phyloP scores from a whole-genome alignment of 1,140 invertebrate genomes.

The Caerostris darwini region DNA sequence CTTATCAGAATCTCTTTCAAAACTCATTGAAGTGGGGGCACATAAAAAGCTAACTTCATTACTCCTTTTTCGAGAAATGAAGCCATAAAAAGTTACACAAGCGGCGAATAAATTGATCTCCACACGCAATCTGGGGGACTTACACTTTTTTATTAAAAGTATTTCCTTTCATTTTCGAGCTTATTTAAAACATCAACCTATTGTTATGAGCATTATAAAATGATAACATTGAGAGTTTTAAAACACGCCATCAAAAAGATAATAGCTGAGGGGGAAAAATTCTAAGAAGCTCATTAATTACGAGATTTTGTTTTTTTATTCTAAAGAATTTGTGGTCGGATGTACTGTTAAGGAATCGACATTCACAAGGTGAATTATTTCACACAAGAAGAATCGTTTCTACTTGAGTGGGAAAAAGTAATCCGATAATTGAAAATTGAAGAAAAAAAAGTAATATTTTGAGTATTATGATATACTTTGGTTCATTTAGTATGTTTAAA shows the following conservation, averaged over 20 bases:
- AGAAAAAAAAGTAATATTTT: no score
- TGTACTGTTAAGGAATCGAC: no score
- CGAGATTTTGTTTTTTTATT: no score
- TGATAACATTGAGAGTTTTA: not conserved
- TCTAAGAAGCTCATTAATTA: slow-evolving; percentile 14
- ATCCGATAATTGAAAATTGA: no score
- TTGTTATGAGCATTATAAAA: not conserved
- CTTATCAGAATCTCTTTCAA: not conserved
- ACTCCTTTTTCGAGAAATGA: not conserved
- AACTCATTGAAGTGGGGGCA: slow-evolving; percentile 4
- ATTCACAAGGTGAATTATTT: no score
- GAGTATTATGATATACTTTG: no score
- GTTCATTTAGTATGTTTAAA: no score
- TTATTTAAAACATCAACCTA: not conserved
- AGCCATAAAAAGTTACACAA: slow-evolving; percentile 20
- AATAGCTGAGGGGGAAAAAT: not conserved
- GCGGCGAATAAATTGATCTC: not conserved
- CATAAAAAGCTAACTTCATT: slow-evolving; percentile 37
- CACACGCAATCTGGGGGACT: not conserved
- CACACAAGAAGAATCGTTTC: no score
- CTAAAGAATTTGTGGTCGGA: no score
- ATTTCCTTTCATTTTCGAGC: not conserved
- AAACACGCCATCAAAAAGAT: no score
- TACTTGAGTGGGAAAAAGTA: no score
- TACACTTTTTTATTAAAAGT: slow-evolving; percentile 7